phyloP scores from a whole-genome alignment of 2,113 vertebrate species.

The Melanerpes formicivorus region DNA sequence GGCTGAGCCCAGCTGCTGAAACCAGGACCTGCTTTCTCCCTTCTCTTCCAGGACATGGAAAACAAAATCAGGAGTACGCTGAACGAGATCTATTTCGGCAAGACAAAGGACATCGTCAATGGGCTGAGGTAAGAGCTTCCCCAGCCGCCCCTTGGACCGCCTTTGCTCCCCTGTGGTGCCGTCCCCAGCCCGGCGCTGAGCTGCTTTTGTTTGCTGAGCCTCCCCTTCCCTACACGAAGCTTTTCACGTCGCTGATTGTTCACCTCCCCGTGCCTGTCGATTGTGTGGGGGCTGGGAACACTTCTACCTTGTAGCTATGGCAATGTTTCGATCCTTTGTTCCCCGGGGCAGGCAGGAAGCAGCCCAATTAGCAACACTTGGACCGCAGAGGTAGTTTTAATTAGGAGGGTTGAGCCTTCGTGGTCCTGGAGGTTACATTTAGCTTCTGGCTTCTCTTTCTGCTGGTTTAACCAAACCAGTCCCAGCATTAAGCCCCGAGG shows the following conservation, averaged over 20 bases:
- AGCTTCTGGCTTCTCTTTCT: not conserved
- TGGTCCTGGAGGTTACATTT: not conserved
- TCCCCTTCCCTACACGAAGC: not conserved
- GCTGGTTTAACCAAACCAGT: not conserved
- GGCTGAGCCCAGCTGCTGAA: rapidly evolving
- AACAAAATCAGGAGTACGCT: constrained; percentile 99
- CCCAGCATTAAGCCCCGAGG: not conserved
- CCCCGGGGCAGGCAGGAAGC: not conserved
- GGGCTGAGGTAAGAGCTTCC: constrained; percentile 89
- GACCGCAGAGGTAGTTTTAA: not conserved
- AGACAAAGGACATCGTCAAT: constrained; percentile 99
- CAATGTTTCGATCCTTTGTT: not conserved
- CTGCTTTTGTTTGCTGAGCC: not conserved
- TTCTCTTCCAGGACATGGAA: constrained; percentile 91
- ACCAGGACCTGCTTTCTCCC: not conserved
- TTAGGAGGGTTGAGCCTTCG: not conserved
- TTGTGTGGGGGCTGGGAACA: not conserved
- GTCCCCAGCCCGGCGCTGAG: not conserved
- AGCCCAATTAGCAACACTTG: not conserved
- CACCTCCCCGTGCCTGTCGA: not conserved
- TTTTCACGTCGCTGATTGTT: not conserved
- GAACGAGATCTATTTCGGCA: constrained; percentile 99
- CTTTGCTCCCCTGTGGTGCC: not conserved
- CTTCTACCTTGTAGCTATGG: not conserved
- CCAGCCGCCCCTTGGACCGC: not conserved